A percentile compares a stretch with the other conserved stretches of the same genome.
Conservation (phyloP, 2,888 invertebrate genomes). For the Microctonus hyperodae region DNA sequence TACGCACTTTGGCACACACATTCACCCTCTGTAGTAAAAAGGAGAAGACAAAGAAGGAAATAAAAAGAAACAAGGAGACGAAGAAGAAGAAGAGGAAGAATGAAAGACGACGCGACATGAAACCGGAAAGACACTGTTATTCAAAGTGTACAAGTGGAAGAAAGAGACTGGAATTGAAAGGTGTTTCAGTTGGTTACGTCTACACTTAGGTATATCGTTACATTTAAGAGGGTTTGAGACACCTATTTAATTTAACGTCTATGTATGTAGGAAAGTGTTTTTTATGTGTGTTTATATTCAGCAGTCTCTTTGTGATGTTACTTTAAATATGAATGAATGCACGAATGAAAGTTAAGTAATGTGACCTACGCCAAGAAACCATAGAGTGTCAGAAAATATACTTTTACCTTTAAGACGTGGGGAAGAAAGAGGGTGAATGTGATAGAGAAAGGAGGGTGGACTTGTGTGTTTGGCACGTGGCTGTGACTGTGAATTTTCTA, state of each 20-base stretch:
- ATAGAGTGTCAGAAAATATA: slow-evolving; percentile 44
- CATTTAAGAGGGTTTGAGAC: neutral
- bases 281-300: neutral
- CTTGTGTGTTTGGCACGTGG: slow-evolving; percentile 40
- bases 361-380: slow-evolving; percentile 56
- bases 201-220: neutral
- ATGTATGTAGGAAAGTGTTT: neutral
- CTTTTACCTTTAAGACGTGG: neutral
- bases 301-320: neutral
- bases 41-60: neutral
- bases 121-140: neutral
- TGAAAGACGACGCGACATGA: neutral
- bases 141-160: neutral
- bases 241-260: neutral
- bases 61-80: slow-evolving; percentile 11
- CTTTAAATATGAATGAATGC: slow-evolving; percentile 48
- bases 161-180: neutral
- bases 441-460: neutral
- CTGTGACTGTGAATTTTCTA: slow-evolving; percentile 42
- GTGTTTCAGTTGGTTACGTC: slow-evolving; percentile 6
- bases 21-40: slow-evolving; percentile 37
- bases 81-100: neutral
- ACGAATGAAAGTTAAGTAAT: slow-evolving; percentile 49
- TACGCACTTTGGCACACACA: slow-evolving; percentile 22
- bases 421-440: neutral